These are phyloP conservation scores for Premnoplex brunnescens DNA, from an alignment of 2,797 vertebrate species.

Conservation along the genomic window DNA sequence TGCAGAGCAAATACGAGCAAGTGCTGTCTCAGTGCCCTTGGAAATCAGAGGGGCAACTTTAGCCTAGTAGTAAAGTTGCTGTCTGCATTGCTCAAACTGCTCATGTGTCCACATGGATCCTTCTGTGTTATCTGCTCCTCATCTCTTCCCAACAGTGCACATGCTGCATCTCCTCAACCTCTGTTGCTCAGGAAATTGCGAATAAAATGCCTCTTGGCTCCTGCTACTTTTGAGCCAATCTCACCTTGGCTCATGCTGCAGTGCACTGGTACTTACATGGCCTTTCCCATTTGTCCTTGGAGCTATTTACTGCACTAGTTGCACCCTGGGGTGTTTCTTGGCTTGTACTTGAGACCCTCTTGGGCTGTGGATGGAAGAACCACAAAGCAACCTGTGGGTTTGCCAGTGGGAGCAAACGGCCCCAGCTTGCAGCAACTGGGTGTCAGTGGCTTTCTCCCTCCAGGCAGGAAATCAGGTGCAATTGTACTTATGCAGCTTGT, in stretches of 20 bases:
- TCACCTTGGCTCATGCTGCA: neutral
- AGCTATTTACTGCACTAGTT: neutral
- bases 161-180: neutral
- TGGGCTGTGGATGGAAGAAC: neutral
- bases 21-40: neutral
- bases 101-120: neutral
- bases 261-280: rapidly evolving
- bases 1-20: neutral
- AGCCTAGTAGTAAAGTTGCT: neutral
- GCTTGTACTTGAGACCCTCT: neutral
- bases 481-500: neutral
- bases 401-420: neutral
- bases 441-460: neutral
- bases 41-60: neutral
- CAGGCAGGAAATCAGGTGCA: neutral
- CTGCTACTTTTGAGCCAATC: neutral
- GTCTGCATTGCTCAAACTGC: neutral
- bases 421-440: rapidly evolving
- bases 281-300: neutral
- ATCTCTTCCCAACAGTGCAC: neutral
- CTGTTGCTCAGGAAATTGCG: neutral
- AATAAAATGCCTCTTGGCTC: neutral
- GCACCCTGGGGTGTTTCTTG: neutral
- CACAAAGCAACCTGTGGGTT: neutral
- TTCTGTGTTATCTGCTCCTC: neutral